Evolutionary conservation across 1,140 invertebrate genomes (phyloP), one percentile per base, ranked within the genome.

Genomic region (Eupeodes corollae): DNA sequence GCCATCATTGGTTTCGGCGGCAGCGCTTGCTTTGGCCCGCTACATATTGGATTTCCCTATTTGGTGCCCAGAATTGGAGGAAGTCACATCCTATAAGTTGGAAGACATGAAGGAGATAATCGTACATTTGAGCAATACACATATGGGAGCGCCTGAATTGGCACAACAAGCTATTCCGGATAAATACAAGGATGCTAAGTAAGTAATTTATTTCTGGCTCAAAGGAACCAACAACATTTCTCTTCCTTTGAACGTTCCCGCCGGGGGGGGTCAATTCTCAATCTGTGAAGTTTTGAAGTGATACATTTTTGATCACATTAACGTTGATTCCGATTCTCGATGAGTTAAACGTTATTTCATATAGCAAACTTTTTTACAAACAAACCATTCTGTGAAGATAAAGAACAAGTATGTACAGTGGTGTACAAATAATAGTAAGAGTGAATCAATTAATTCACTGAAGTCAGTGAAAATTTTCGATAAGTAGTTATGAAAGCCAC

Each of bases 1-100:
- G 47, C 88, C 91, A n/a, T 95, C 91, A 31, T 61, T 84, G 30
- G 79, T 95, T 46, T 89, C 89, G 14, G 80, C 88, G 13, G 77
- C 84, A 40, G 78, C 88, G 5, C 70, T 93, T 26, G 87, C 84
- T 47, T 72, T 93, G n/a, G 84, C 90, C 0, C 79, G 84, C 45
- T 79, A 86, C 58, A 80, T 79, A 18, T 74, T 86, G 18, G 70
- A 70, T 13, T 73, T 78, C 47, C 71, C 75, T 41, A 76, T 80
- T 31, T 85, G 88, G 84, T 79, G 77, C 2, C 57, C 73, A 5
- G 70, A 79, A 41, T 66, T 91, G 41, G 74, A 74, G 52, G 58
- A 78, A 35, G 74, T 73, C 12, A 81, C 84, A 15, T 80, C 81
- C 11, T 91, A 89, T 68, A 65, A 71, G 31, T 58, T 88, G 16